These are phyloP conservation scores for Helogale parvula DNA, from an alignment of 2,113 vertebrate genomes.

Conservation along the genomic window DNA sequence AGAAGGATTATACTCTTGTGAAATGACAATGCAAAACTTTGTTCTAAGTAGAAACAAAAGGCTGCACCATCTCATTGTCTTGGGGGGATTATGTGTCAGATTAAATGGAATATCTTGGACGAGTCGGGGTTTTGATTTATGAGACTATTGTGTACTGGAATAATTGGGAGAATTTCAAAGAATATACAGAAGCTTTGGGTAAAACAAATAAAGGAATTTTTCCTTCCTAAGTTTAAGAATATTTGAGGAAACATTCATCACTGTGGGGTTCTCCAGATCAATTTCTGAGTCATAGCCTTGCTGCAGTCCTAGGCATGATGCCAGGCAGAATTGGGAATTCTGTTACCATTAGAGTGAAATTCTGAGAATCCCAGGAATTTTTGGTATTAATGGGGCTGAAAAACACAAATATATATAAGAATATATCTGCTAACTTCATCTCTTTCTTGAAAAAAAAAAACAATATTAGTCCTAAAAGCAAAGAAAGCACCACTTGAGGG, in stretches of 20 bases:
- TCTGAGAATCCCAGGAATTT: background rate
- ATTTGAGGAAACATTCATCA: background rate
- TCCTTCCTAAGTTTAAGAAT: background rate
- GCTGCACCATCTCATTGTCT: background rate
- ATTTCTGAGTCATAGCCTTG: background rate
- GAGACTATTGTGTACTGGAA: slow-evolving; percentile 19
- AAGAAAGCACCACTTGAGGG: background rate
- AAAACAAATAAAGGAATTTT: slow-evolving; percentile 54
- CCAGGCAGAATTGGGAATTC: background rate
- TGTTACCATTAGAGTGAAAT: background rate
- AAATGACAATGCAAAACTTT: slow-evolving; percentile 1
- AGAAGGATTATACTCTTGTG: slow-evolving; percentile 10
- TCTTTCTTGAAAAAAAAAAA: background rate
- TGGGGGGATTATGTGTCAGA: background rate
- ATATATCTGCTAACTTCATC: background rate
- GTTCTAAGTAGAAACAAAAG: slow-evolving; percentile 13
- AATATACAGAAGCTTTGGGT: background rate
- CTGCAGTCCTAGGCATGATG: background rate
- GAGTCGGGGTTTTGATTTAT: slow-evolving; percentile 56
- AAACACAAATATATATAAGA: background rate
- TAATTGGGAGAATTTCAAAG: slow-evolving; percentile 46
- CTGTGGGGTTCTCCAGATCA: background rate
- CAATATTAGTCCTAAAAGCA: background rate
- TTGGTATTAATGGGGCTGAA: background rate
- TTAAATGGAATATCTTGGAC: slow-evolving; percentile 33